Base-by-base conservation (phyloP, 2,888 invertebrate genomes). In the Globia sparganii region DNA sequence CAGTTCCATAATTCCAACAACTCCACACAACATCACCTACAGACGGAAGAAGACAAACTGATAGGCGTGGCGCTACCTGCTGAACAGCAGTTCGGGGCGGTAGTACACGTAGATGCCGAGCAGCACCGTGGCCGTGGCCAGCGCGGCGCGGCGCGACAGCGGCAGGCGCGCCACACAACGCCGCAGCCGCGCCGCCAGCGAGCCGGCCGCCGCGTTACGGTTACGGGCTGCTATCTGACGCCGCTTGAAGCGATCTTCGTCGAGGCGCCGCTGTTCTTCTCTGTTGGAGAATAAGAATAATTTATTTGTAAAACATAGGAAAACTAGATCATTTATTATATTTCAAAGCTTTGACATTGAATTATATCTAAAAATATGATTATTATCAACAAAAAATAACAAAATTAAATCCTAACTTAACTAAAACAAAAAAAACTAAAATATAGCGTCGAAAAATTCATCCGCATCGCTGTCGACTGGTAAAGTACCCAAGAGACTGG, bases 101-200 rank as follows among this genome's bases (percentile, higher is more conserved):
- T 97, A 97, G 94, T 97, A 97, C 59, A 97, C 97, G 92, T 97
- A 97, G 81, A 97, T 96, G 86, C 97, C 97, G 79, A 97, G 90
- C 69, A 97, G 92, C 80, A 97, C 95, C 0, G 97, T 97, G 64
- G 97, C 97, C 25, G 97, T 96, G 9, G 97, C 97, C 46, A 97
- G 93, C 75, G 97, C 82, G 43, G 97, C 91, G 81, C 97, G 96
- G 75, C 95, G 94, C 76, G 95, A 92, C 64, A 95, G 88, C 64
- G 95, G 94, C 82, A 97, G 90, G 74, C 95, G 92, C 87, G 96
- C 88, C 88, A 85, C 25, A 78, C 56, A 85, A 75, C 91, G 88
- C 58, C 85, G 86, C 28, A 91, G 5, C 0, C 91, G 90, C 31
- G 79, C 78, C 18, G 77, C 0, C 43, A 90, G 85, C 68, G 84